A percentile compares a stretch with the other conserved stretches of the same genome.
Conservation (phyloP, 2,888 invertebrate genomes). For the Drosophila austrosaltans region DNA sequence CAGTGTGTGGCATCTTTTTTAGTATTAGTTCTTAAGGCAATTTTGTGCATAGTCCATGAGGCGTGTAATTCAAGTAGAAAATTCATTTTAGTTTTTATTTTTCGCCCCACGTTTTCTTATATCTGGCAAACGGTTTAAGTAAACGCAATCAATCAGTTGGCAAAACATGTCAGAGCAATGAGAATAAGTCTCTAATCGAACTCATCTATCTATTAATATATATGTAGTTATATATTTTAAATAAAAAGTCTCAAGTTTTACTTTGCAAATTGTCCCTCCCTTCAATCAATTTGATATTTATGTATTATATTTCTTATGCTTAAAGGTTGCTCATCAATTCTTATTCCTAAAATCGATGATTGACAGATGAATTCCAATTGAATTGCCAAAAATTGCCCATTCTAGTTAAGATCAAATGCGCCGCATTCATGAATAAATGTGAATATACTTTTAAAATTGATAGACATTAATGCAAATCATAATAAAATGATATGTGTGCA, state of each 20-base stretch:
- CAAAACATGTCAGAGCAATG: constrained; percentile 3
- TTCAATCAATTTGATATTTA: background rate
- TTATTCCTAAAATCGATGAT: background rate
- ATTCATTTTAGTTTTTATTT: constrained; percentile 12
- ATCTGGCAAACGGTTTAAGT: background rate
- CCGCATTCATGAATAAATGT: constrained; percentile 1
- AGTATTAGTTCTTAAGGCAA: constrained; percentile 9
- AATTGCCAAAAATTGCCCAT: background rate
- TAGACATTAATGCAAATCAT: constrained; percentile 6
- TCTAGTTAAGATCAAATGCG: background rate
- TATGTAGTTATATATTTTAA: too few relatives aligned
- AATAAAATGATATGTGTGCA: background rate
- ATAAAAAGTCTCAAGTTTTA: too few relatives aligned
- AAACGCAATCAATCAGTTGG: constrained; percentile 12
- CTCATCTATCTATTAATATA: background rate
- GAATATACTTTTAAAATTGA: constrained; percentile 6
- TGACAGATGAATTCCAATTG: background rate
- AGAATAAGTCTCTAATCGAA: background rate
- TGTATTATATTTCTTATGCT: background rate
- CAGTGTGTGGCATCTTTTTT: constrained; percentile 1
- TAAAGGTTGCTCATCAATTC: background rate
- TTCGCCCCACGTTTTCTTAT: background rate
- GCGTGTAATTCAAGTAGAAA: constrained; percentile 51
- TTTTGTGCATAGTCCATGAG: constrained; percentile 44
- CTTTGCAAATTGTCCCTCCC: too few relatives aligned